These are phyloP conservation scores for Phalloptychus januarius DNA, from an alignment of 2,797 vertebrate species.

Conservation along the genomic window DNA sequence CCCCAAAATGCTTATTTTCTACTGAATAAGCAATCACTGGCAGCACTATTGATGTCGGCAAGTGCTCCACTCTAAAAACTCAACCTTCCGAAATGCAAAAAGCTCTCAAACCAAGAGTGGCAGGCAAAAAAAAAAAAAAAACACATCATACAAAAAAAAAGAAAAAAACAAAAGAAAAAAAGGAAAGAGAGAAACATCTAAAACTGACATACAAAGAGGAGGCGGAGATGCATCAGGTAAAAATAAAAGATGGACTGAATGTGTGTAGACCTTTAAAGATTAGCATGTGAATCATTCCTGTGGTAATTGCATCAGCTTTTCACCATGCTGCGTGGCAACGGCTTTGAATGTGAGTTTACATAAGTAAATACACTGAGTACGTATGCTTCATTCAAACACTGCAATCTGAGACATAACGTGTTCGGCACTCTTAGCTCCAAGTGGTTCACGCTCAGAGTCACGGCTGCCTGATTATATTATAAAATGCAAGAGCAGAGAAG, in stretches of 20 bases:
- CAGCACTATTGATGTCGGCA: conserved; percentile 41
- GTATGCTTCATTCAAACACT: conserved; percentile 6
- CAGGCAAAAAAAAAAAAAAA: conserved; percentile 14
- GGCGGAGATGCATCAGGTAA: conserved; percentile 31
- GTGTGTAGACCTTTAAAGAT: conserved; percentile 70
- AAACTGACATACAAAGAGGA: conserved; percentile 33
- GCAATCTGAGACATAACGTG: conserved; percentile 10
- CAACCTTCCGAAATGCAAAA: conserved; percentile 40
- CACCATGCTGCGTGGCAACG: conserved; percentile 24
- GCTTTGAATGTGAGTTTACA: conserved; percentile 14
- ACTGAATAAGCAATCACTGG: conserved; percentile 37
- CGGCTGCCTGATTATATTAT: neutral
- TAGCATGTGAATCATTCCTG: conserved; percentile 71
- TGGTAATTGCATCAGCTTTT: conserved; percentile 66
- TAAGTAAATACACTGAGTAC: neutral
- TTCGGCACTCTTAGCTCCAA: conserved; percentile 6
- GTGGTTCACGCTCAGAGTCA: neutral
- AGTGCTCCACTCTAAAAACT: conserved; percentile 38
- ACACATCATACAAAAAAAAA: conserved; percentile 15
- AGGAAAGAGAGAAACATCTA: conserved; percentile 26
- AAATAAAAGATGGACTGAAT: conserved; percentile 48
- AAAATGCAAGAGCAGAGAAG: neutral
- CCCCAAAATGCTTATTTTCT: conserved; percentile 16
- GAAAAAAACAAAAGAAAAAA: conserved; percentile 17
- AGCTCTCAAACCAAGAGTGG: conserved; percentile 36